Conservation (phyloP, 2,888 invertebrate genomes). For the Serrognathus titanus region DNA sequence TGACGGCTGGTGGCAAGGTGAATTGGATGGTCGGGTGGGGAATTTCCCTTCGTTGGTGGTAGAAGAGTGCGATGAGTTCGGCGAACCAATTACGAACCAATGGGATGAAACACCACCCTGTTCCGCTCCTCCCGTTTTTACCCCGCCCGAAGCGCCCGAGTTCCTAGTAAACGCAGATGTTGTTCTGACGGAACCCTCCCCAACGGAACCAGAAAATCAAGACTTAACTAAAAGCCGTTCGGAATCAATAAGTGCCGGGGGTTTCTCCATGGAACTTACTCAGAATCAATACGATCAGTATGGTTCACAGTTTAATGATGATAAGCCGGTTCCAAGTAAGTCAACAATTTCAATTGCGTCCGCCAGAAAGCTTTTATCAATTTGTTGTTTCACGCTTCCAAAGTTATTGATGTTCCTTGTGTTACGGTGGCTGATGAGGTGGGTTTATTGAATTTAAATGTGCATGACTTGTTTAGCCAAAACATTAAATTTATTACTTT, state of each 20-base stretch:
- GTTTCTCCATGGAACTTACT: slow-evolving; percentile 69
- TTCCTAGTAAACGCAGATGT: slow-evolving; percentile 35
- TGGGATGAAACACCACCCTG: slow-evolving; percentile 67
- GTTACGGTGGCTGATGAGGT: slow-evolving; percentile 45
- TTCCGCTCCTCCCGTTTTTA: slow-evolving; percentile 74
- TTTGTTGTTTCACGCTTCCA: slow-evolving; percentile 20
- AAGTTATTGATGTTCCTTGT: slow-evolving; percentile 33
- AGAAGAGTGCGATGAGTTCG: slow-evolving; percentile 84
- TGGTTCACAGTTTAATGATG: slow-evolving; percentile 61
- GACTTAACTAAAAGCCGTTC: slow-evolving; percentile 36
- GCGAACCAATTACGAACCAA: slow-evolving; percentile 67
- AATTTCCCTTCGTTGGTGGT: slow-evolving; percentile 94
- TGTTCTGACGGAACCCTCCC: slow-evolving; percentile 45
- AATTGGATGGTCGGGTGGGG: slow-evolving; percentile 75
- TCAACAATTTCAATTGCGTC: background rate
- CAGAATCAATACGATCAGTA: slow-evolving; percentile 72
- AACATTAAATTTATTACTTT: background rate
- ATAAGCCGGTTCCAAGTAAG: slow-evolving; percentile 36
- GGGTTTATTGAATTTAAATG: slow-evolving; percentile 4
- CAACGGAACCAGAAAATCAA: slow-evolving; percentile 52
- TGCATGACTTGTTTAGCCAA: background rate
- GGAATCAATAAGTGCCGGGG: slow-evolving; percentile 47
- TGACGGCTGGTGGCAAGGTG: slow-evolving; percentile 96
- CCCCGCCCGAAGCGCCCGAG: slow-evolving; percentile 63
- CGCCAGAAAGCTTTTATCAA: background rate